Base-by-base conservation (phyloP, 2,888 invertebrate genomes). In the Druceiella hillmani region DNA sequence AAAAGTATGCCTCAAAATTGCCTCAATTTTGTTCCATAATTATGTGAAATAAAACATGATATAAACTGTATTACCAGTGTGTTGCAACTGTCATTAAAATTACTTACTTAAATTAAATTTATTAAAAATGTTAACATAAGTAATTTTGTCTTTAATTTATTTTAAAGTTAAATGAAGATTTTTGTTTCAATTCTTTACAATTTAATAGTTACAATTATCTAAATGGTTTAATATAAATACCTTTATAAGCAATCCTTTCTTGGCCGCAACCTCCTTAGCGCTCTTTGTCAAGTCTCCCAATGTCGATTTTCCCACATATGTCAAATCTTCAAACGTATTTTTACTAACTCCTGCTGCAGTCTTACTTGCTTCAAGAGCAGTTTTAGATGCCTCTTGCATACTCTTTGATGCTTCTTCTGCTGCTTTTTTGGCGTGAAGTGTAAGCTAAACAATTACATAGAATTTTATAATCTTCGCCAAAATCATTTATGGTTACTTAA, bases 281-380 rank as follows among this genome's bases (percentile, higher is more conserved):
- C 87, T 88, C 64, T 92, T 93, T 1, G 92, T 92, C 11, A 93
- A 66, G 59, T 92, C 92, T 1, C 89, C 91, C 26, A 92, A 67
- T 0, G 91, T 90, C 16, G 86, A 88, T 59, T 89, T 90, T n/a
- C 90, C 84, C 3, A 91, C 90, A 52, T 89, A 89, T 0, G 88
- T 87, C 14, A 92, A 68, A 58, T 92, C 92, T 43, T 91, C 91
- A 3, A 91, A 70, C 0, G 91, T 91, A 51, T 87, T 89, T 58
- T 87, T 88, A 54, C 89, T 88, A 6, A 85, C 89, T 4, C 86
- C 89, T 1, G 89, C 87, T 1, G 90, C 90, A 9, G 86, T 88
- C 59, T 88, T 89, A 41, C 88, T 88, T 0, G 88, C 88, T 65
- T 89, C 89, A 15, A 90, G 54, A 0, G 90, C 90, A 24, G 81